Conservation (phyloP, 2,113 vertebrate genomes). For the Nipponia nippon region DNA sequence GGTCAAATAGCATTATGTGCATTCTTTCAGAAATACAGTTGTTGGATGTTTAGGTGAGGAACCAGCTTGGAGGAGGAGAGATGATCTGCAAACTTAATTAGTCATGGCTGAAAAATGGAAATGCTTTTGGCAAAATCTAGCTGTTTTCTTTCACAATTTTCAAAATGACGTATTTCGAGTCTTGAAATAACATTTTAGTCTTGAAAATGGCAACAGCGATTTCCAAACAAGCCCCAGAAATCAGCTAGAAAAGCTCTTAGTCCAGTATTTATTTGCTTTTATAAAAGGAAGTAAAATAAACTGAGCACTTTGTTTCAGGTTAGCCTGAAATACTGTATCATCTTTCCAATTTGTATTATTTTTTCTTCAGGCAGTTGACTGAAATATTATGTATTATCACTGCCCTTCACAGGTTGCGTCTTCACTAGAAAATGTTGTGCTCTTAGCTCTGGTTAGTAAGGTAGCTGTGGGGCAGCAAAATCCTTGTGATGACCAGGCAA, state of each 20-base stretch:
- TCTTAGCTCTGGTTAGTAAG: background rate
- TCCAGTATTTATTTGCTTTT: background rate
- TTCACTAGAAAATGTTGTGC: background rate
- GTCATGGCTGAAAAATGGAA: background rate
- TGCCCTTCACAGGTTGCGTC: background rate
- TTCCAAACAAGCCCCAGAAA: background rate
- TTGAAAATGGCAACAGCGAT: background rate
- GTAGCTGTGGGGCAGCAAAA: background rate
- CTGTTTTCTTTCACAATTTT: background rate
- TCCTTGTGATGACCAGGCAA: background rate
- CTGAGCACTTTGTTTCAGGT: background rate
- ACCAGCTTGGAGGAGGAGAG: background rate
- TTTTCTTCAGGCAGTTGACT: background rate
- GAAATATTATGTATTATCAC: background rate
- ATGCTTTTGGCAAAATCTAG: background rate
- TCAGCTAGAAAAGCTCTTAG: background rate
- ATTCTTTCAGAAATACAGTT: background rate
- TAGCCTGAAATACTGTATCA: background rate
- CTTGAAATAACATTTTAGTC: background rate
- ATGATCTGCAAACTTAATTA: background rate
- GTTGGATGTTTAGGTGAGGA: background rate
- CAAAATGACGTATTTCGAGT: background rate
- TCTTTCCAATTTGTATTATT: background rate
- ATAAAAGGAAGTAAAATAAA: background rate
- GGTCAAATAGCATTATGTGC: background rate